Evolutionary conservation across 2,888 invertebrate genomes (phyloP).

Genomic region (Norana najaformis): DNA sequence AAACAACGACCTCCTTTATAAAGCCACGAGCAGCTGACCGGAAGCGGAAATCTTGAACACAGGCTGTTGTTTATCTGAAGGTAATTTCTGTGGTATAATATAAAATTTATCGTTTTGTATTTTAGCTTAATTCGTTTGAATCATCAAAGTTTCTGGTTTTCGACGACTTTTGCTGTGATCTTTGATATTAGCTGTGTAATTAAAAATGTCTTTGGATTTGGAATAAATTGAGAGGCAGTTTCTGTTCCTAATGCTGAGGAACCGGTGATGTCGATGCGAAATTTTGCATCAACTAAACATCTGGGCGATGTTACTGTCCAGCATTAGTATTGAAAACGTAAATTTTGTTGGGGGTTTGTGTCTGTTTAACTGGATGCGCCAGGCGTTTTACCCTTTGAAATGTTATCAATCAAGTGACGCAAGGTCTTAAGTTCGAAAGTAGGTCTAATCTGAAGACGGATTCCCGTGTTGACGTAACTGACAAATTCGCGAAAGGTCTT

Average conservation of each 20-base stretch:
- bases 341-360: background rate
- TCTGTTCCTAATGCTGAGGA: background rate
- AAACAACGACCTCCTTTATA: too few relatives aligned
- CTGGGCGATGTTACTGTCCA: background rate
- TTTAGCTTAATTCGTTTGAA: background rate
- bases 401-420: too few relatives aligned
- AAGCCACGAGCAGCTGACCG: background rate
- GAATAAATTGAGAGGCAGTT: background rate
- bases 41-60: background rate
- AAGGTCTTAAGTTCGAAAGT: too few relatives aligned
- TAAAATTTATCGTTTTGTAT: background rate
- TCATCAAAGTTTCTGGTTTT: background rate
- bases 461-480: too few relatives aligned
- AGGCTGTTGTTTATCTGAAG: background rate
- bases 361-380: background rate
- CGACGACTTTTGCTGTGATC: background rate
- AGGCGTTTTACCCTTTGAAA: too few relatives aligned
- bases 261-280: background rate
- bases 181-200: background rate
- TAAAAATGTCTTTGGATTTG: background rate
- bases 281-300: background rate
- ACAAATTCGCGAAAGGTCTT: too few relatives aligned
- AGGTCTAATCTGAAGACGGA: too few relatives aligned
- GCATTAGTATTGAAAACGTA: background rate
- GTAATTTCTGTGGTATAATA: background rate